A percentile compares a stretch with the other conserved stretches of the same genome.
Conservation (phyloP, 2,797 vertebrate genomes). For the Paguma larvata region DNA sequence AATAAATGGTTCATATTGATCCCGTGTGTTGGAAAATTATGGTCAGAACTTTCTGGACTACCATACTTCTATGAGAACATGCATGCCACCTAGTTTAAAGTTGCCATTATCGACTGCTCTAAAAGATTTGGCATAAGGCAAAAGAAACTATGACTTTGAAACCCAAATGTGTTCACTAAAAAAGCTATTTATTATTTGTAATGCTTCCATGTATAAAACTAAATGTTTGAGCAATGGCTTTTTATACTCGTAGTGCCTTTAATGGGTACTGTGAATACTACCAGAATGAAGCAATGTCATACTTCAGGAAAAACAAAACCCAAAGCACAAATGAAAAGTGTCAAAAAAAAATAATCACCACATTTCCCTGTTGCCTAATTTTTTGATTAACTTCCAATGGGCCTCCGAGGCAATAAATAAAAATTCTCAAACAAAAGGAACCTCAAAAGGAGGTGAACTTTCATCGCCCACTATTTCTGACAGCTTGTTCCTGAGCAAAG, state of each 20-base stretch:
- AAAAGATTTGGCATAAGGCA: not conserved
- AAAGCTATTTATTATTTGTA: slow-evolving; percentile 52
- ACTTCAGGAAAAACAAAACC: slow-evolving; percentile 3
- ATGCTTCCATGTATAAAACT: not conserved
- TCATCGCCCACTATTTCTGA: slow-evolving; percentile 87
- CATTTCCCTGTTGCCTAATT: slow-evolving; percentile 44
- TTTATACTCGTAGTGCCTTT: not conserved
- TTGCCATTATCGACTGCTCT: not conserved
- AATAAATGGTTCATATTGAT: not conserved
- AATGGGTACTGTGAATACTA: not conserved
- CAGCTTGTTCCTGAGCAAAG: slow-evolving; percentile 89
- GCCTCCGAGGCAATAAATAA: slow-evolving; percentile 14
- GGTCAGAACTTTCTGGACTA: not conserved
- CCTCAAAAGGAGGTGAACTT: slow-evolving; percentile 86
- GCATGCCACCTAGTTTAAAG: not conserved
- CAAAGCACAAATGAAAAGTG: not conserved
- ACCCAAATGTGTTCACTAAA: not conserved
- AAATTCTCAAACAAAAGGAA: slow-evolving; percentile 77
- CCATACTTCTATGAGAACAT: not conserved
- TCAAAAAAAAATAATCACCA: slow-evolving; percentile 21
- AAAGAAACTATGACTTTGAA: slow-evolving; percentile 27
- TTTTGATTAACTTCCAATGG: slow-evolving; percentile 64
- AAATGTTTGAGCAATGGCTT: not conserved
- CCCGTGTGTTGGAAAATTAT: not conserved
- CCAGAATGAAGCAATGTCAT: not conserved